Base-by-base conservation (phyloP, 2,113 vertebrate genomes). In the Mixornis gularis region DNA sequence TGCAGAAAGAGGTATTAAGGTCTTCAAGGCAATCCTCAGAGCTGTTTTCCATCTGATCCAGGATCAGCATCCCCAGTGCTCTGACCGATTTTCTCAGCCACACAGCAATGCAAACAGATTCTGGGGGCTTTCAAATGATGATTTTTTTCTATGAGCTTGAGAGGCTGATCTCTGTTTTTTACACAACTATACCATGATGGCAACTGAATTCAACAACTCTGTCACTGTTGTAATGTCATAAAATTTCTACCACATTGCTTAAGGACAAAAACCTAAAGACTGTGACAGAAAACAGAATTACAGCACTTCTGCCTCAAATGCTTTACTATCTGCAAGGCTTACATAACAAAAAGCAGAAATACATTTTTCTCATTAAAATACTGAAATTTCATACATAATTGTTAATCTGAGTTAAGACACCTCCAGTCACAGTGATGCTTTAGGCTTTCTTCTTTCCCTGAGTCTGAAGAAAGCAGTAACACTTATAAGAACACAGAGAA, bases 81-180 rank as follows among this genome's bases (percentile, higher is more conserved):
- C 34, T 90, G 68, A 92, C 72, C 63, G 22, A 78, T 73, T 90
- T 94, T 78, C 72, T 83, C 51, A 76, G n/a, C 25, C 40, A 41
- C 21, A 41, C 6, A 52, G 56, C 34, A 91, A 81, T 25, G 17
- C 85, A 83, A 83, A 70, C 34, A 70, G 48, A 88, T 83, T 59
- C n/a, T 27, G 17, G 41, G 20, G 12, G 9, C 12, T 14, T 89
- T 25, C 24, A 72, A 93, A 78, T 0, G 0, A 44, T 32, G 34
- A 3, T 12, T 92, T 92, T 90, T 44, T 36, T 9, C 36, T 43
- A 40, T 41, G 13, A 91, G 41, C 34, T 53, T 53, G 17, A 83
- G 59, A 80, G 17, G 51, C 9, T 25, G 20, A 55, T 69, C 32
- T 78, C 41, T 51, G 1, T 10, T 92, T 86, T 92, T 86, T 6